Evolutionary conservation across 2,888 invertebrate genomes (phyloP).

Genomic region (Athalia circularis): DNA sequence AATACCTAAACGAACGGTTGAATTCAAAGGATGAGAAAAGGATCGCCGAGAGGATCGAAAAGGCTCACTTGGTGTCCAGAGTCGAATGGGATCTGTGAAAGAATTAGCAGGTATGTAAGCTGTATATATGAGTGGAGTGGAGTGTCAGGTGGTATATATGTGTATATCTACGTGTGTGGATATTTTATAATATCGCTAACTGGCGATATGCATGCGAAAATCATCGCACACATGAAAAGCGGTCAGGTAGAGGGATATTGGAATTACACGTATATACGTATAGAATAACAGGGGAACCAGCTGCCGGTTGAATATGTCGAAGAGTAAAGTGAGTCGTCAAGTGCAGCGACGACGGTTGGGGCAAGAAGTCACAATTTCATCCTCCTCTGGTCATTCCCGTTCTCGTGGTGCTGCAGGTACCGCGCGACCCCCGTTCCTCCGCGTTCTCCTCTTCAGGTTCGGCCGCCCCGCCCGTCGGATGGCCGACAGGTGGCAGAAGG

Average conservation of each 20-base stretch:
- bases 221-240: too few relatives aligned
- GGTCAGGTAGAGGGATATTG: neutral
- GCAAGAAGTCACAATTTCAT: conserved; percentile 49
- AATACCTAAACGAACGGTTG: too few relatives aligned
- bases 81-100: neutral
- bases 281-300: neutral
- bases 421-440: neutral
- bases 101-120: too few relatives aligned
- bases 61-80: neutral
- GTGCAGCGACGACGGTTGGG: conserved; percentile 43
- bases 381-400: conserved; percentile 5
- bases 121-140: too few relatives aligned
- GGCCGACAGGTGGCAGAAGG: conserved; percentile 43
- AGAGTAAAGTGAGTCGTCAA: conserved; percentile 48
- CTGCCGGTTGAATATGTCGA: neutral
- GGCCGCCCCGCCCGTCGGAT: conserved; percentile 41
- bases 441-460: conserved; percentile 22
- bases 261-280: neutral
- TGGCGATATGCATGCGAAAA: too few relatives aligned
- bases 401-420: neutral
- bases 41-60: neutral
- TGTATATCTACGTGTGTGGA: too few relatives aligned
- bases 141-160: too few relatives aligned
- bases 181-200: too few relatives aligned
- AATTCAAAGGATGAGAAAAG: too few relatives aligned